phyloP scores from a whole-genome alignment of 2,888 invertebrate species.

The Pterostichus madidus region DNA sequence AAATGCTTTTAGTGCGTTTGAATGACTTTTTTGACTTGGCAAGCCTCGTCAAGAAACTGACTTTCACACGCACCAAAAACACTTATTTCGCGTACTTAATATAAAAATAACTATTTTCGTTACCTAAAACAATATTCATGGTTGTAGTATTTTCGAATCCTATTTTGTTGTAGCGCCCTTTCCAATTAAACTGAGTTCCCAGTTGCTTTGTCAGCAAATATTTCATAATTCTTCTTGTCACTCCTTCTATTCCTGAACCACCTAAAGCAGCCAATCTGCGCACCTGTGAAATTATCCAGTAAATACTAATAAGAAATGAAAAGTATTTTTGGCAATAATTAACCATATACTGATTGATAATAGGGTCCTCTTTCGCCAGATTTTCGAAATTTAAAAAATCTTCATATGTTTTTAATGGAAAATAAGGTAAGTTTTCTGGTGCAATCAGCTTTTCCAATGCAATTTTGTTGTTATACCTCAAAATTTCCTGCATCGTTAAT shows the following conservation, averaged over 20 bases:
- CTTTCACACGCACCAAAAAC: too few species aligned
- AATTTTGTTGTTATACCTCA: conserved; percentile 34
- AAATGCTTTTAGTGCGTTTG: too few species aligned
- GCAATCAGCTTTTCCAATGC: conserved; percentile 44
- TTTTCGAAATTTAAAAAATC: conserved; percentile 51
- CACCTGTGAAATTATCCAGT: conserved; percentile 13
- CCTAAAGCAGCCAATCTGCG: conserved; percentile 51
- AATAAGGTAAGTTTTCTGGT: conserved; percentile 43
- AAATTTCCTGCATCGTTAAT: conserved; percentile 52
- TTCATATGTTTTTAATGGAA: conserved; percentile 36
- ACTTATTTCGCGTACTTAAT: neutral
- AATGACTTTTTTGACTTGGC: too few species aligned
- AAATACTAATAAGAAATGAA: too few species aligned
- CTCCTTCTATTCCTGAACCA: conserved; percentile 63
- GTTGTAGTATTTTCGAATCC: conserved; percentile 60
- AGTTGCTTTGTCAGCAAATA: conserved; percentile 58
- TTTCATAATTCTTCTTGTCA: conserved; percentile 56
- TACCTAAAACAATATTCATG: conserved; percentile 50
- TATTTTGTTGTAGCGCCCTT: conserved; percentile 64
- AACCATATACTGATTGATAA: neutral
- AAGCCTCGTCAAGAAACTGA: too few species aligned
- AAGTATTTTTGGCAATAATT: neutral
- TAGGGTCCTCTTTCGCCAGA: conserved; percentile 42
- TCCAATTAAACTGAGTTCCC: conserved; percentile 65
- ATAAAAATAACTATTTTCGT: neutral